Evolutionary conservation across 2,888 invertebrate genomes (phyloP).

Genomic region (Sarcophaga subvicina): DNA sequence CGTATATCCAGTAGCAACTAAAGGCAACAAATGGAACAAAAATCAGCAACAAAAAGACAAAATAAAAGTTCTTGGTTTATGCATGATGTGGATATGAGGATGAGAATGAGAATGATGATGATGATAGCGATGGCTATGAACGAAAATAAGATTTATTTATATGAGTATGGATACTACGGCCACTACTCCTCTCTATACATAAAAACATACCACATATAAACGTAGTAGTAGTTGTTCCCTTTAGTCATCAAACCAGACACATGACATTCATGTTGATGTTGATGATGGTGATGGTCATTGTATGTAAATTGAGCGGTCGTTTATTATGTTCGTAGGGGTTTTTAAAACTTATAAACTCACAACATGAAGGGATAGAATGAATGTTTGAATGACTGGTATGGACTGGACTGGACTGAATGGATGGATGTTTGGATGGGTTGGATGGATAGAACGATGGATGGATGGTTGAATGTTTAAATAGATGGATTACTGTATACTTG

Average conservation of each 20-base stretch:
- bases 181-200: neutral
- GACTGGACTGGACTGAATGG: constrained; percentile 11
- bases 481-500: constrained; percentile 40
- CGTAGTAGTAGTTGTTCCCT: constrained; percentile 49
- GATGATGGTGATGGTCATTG: constrained; percentile 77
- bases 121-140: constrained; percentile 42
- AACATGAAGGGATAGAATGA: constrained; percentile 51
- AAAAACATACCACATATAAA: too few relatives aligned
- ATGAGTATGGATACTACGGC: constrained; percentile 47
- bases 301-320: constrained; percentile 79
- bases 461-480: constrained; percentile 48
- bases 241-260: constrained; percentile 67
- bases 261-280: constrained; percentile 71
- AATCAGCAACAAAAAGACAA: too few relatives aligned
- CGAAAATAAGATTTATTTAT: constrained; percentile 63
- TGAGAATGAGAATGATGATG: constrained; percentile 18
- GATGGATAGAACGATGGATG: constrained; percentile 29
- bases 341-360: constrained; percentile 60
- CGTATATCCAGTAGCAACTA: constrained; percentile 70
- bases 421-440: constrained; percentile 13
- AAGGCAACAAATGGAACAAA: constrained; percentile 6
- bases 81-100: constrained; percentile 26
- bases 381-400: constrained; percentile 14
- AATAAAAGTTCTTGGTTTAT: constrained; percentile 44
- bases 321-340: constrained; percentile 67